Evolutionary conservation across 2,888 invertebrate species (phyloP), one percentile per base, ranked within the genome.

Genomic region (Pteria penguin): DNA sequence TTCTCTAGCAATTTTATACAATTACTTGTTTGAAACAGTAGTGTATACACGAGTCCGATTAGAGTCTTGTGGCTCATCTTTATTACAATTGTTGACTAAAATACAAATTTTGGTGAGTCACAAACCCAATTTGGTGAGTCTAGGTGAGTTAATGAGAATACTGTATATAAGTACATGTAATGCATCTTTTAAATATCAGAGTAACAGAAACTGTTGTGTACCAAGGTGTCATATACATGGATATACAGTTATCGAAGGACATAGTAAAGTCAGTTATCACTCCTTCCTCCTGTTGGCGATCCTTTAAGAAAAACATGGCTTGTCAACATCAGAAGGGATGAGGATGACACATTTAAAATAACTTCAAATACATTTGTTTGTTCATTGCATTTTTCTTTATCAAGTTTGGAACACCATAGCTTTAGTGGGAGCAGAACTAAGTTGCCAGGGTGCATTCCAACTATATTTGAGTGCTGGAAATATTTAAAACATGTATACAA

Each of bases 241-340:
- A 45, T 45, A 45, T 45, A 45, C 8, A 45, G 45, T 11, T 11
- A 45, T 45, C 14, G 45, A 45, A 45, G 45, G 45, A 8, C 45
- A 45, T 45, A 18, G 45, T 8, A 45, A 45, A 45, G 8, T 45
- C 8, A 45, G 45, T 45, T 45, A 45, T 45, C 45, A 45, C 14
- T 45, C 45, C 45, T 45, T 45, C 45, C 45, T 52, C 2, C 58
- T 74, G 76, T 55, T 22, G 71, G 63, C 4, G 66, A 77, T 26
- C 61, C 63, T 63, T 71, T 67, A 61, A 52, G 33, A 32, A 24
- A 45, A 27, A 45, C 32, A n/a, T 58, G 61, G 33, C 54, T 78
- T 22, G 67, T 45, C 45, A 45, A 45, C 45, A 45, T 45, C 45
- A 45, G 14, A 45, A 45, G 45, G 45, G 45, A 45, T 45, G 45